Conservation (phyloP, 2,113 vertebrate species). For the Tichodroma muraria region DNA sequence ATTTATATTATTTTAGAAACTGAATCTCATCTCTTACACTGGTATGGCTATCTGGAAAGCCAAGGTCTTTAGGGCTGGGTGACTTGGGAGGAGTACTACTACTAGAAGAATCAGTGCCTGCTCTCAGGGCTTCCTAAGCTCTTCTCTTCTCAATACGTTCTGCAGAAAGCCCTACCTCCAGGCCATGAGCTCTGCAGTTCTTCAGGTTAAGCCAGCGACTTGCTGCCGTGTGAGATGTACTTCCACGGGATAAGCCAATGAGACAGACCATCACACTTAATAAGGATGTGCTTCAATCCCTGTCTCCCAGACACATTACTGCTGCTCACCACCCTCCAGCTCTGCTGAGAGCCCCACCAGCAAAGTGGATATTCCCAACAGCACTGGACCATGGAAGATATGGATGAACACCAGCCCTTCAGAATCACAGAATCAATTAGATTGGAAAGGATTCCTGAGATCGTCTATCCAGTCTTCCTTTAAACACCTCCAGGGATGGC, state of each 20-base stretch:
- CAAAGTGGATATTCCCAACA: rapidly evolving
- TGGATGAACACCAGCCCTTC: too few relatives aligned
- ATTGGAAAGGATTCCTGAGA: not conserved
- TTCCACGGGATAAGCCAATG: too few relatives aligned
- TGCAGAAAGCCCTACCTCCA: not conserved
- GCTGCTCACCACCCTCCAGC: not conserved
- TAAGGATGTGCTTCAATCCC: not conserved
- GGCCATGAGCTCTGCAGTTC: not conserved
- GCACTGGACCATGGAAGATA: not conserved
- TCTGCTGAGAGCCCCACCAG: not conserved
- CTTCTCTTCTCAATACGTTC: not conserved
- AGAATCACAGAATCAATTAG: not conserved
- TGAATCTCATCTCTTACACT: not conserved
- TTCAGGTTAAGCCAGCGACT: not conserved
- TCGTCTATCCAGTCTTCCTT: not conserved
- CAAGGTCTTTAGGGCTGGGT: not conserved
- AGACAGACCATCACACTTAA: not conserved
- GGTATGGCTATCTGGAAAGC: not conserved
- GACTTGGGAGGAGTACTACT: not conserved
- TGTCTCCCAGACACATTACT: rapidly evolving
- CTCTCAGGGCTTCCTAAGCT: not conserved
- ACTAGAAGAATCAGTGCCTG: not conserved
- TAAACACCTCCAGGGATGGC: not conserved
- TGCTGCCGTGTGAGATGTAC: not conserved
- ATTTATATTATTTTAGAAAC: not conserved